Evolutionary conservation across 2,113 vertebrate genomes (phyloP).

Genomic region (Fulica atra): DNA sequence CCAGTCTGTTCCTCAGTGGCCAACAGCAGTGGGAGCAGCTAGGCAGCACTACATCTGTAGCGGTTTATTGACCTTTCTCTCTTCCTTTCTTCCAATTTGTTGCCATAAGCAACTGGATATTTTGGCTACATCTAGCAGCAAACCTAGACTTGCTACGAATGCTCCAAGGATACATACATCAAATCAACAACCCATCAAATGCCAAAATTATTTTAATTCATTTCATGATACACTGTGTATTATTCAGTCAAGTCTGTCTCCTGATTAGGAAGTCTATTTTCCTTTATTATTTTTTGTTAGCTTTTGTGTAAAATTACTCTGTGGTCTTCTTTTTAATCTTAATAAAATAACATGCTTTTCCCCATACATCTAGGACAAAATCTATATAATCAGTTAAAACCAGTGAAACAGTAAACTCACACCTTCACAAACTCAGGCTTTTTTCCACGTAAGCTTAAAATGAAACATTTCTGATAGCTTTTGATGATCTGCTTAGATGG

Average conservation of each 20-base stretch:
- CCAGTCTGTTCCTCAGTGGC: background rate
- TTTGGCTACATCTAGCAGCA: background rate
- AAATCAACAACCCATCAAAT: background rate
- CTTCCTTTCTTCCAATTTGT: background rate
- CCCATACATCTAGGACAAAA: background rate
- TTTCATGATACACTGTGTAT: background rate
- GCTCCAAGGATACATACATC: background rate
- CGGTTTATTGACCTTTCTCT: background rate
- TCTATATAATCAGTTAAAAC: background rate
- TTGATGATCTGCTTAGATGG: background rate
- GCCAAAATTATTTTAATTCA: background rate
- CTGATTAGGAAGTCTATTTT: background rate
- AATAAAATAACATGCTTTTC: background rate
- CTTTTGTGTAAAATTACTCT: background rate
- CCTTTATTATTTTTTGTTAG: background rate
- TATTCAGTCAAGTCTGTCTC: background rate
- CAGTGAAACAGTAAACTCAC: background rate
- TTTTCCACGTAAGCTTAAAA: background rate
- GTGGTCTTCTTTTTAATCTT: background rate
- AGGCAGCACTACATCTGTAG: background rate
- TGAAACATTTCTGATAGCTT: background rate
- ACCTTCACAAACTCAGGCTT: background rate
- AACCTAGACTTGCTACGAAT: background rate
- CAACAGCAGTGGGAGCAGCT: background rate
- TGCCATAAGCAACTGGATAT: conserved; percentile 3